These are phyloP conservation scores for Chloromyia formosa DNA, from an alignment of 2,888 invertebrate genomes.

Conservation along the genomic window DNA sequence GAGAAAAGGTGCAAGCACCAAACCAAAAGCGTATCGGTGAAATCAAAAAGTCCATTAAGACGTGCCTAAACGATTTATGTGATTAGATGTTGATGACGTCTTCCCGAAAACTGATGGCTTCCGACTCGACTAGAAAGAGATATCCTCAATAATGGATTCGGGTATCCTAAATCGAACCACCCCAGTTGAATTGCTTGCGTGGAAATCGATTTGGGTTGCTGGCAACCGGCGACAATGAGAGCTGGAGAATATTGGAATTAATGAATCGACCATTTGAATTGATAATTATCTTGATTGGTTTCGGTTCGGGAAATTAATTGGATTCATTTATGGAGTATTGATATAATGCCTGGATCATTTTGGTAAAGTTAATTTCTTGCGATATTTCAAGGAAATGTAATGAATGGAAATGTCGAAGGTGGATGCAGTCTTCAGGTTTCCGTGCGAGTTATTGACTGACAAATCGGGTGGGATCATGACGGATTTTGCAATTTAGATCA, in stretches of 20 bases:
- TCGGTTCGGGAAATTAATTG: slow-evolving; percentile 27
- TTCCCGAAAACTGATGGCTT: neutral
- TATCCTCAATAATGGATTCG: neutral
- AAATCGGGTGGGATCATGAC: too few species aligned
- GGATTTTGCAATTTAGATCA: too few species aligned
- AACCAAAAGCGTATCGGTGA: neutral
- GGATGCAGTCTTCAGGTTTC: too few species aligned
- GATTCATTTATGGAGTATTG: slow-evolving; percentile 1
- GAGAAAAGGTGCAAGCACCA: neutral
- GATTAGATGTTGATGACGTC: slow-evolving; percentile 22
- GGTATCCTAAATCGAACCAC: neutral
- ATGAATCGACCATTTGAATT: slow-evolving; percentile 26
- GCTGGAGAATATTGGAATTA: slow-evolving; percentile 1
- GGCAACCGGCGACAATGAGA: too few species aligned
- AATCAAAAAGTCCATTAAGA: slow-evolving; percentile 24
- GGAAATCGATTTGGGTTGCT: neutral
- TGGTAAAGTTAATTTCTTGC: neutral
- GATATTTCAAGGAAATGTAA: neutral
- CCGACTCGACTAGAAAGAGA: neutral
- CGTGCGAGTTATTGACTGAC: too few species aligned
- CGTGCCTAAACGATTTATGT: slow-evolving; percentile 24
- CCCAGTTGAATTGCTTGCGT: neutral
- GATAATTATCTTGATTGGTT: slow-evolving; percentile 34
- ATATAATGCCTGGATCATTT: neutral
- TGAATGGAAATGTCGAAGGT: neutral